A percentile compares a stretch with the other conserved stretches of the same genome.
phyloP scores from a whole-genome alignment of 2,113 vertebrate species.

The Planiliza haematocheilus region DNA sequence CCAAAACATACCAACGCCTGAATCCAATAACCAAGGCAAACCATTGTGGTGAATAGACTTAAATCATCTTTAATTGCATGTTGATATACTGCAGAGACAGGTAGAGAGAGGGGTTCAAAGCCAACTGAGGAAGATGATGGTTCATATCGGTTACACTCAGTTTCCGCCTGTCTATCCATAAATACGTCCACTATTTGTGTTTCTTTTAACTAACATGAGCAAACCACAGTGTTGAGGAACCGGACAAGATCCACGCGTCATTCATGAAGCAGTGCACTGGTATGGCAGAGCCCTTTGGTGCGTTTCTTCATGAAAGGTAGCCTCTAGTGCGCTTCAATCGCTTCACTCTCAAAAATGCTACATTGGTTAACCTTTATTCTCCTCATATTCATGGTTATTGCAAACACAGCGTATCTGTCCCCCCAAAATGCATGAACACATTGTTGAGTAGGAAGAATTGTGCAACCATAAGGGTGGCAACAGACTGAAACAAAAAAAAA shows the following conservation, averaged over 20 bases:
- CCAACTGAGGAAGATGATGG: slow-evolving; percentile 65
- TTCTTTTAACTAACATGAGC: slow-evolving; percentile 44
- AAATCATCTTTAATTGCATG: slow-evolving; percentile 84
- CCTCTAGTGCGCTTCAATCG: slow-evolving; percentile 35
- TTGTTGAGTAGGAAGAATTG: slow-evolving; percentile 33
- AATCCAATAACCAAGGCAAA: slow-evolving; percentile 49
- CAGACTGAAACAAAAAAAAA: slow-evolving; percentile 27
- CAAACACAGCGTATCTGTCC: slow-evolving; percentile 23
- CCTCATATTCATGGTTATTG: slow-evolving; percentile 31
- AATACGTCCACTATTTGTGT: slow-evolving; percentile 29
- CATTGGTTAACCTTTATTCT: slow-evolving; percentile 59
- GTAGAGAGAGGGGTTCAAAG: slow-evolving; percentile 72
- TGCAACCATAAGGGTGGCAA: slow-evolving; percentile 31
- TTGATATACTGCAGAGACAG: slow-evolving; percentile 80
- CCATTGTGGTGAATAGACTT: slow-evolving; percentile 64
- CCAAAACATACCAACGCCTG: no score
- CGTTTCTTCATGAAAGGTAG: slow-evolving; percentile 55
- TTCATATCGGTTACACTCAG: slow-evolving; percentile 54
- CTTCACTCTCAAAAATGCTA: slow-evolving; percentile 70
- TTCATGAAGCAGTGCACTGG: slow-evolving; percentile 70
- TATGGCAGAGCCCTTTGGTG: slow-evolving; percentile 79
- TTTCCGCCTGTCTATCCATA: slow-evolving; percentile 48
- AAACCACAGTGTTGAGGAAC: slow-evolving; percentile 71
- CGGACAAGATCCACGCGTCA: slow-evolving; percentile 53
- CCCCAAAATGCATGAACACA: slow-evolving; percentile 39